phyloP scores from a whole-genome alignment of 2,113 vertebrate species.

The Chauna torquata region DNA sequence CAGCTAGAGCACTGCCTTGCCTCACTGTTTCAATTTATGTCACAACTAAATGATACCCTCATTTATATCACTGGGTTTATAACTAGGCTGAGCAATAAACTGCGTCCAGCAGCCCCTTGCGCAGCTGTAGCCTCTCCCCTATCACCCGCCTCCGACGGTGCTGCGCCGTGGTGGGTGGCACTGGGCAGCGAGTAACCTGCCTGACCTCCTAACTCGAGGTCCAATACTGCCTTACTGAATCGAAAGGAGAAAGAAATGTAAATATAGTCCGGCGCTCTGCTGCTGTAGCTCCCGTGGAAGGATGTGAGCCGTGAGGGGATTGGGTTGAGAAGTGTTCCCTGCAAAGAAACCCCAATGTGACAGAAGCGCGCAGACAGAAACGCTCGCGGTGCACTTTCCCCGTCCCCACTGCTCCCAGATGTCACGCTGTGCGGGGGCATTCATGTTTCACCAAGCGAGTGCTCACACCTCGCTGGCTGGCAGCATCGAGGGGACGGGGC shows the following conservation, averaged over 20 bases:
- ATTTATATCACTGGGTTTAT: neutral
- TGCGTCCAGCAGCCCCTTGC: neutral
- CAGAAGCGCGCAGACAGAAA: constrained; percentile 66
- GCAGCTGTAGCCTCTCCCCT: neutral
- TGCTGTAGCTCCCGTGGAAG: neutral
- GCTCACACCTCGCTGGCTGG: constrained; percentile 69
- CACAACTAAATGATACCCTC: neutral
- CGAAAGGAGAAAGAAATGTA: neutral
- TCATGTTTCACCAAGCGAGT: constrained; percentile 79
- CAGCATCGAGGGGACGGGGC: constrained; percentile 64
- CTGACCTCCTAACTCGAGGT: neutral
- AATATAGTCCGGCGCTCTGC: neutral
- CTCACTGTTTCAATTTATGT: neutral
- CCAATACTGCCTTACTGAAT: neutral
- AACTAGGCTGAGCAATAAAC: neutral
- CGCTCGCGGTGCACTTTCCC: constrained; percentile 43
- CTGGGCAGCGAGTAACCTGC: neutral
- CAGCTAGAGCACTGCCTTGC: neutral
- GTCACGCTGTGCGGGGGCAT: constrained; percentile 75
- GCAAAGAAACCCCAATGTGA: neutral
- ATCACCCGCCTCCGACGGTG: neutral
- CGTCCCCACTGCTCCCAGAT: constrained; percentile 46
- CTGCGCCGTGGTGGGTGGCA: neutral
- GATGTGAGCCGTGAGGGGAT: neutral
- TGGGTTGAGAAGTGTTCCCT: neutral